Conservation (phyloP, 2,888 invertebrate genomes). For the Blastobasis lacticolella region DNA sequence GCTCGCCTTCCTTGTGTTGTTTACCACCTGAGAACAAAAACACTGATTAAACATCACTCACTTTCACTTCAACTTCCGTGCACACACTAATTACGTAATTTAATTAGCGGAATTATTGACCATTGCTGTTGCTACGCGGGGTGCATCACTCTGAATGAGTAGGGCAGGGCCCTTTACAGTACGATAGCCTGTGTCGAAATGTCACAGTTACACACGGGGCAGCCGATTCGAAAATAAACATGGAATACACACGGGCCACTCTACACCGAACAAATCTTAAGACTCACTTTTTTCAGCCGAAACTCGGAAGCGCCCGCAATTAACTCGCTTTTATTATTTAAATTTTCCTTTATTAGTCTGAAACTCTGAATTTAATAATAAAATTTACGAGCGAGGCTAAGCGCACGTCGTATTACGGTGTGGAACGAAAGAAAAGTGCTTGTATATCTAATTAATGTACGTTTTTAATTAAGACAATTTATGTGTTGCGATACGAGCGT, state of each 20-base stretch:
- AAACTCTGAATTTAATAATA: too few relatives aligned
- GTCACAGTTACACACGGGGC: constrained; percentile 35
- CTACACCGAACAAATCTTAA: constrained; percentile 28
- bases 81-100: constrained; percentile 1
- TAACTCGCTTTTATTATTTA: constrained; percentile 14
- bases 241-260: constrained; percentile 20
- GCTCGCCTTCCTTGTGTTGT: constrained; percentile 78
- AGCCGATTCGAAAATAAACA: constrained; percentile 46
- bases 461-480: constrained; percentile 9
- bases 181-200: constrained; percentile 52
- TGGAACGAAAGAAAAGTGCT: constrained; percentile 45
- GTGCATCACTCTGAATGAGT: constrained; percentile 35
- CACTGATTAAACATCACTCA: constrained; percentile 26
- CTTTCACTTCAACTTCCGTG: constrained; percentile 29
- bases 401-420: constrained; percentile 47
- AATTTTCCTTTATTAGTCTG: too few relatives aligned
- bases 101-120: constrained; percentile 29
- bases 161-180: constrained; percentile 33
- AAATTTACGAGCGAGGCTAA: constrained; percentile 12
- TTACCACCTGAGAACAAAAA: constrained; percentile 73
- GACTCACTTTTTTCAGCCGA: constrained; percentile 21
- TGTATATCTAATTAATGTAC: constrained; percentile 29
- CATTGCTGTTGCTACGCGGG: constrained; percentile 38
- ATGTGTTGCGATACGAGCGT: constrained; percentile 1
- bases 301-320: constrained; percentile 5